Evolutionary conservation across 2,113 vertebrate genomes (phyloP).

Genomic region (Calyptommatus sinebrachiatus): DNA sequence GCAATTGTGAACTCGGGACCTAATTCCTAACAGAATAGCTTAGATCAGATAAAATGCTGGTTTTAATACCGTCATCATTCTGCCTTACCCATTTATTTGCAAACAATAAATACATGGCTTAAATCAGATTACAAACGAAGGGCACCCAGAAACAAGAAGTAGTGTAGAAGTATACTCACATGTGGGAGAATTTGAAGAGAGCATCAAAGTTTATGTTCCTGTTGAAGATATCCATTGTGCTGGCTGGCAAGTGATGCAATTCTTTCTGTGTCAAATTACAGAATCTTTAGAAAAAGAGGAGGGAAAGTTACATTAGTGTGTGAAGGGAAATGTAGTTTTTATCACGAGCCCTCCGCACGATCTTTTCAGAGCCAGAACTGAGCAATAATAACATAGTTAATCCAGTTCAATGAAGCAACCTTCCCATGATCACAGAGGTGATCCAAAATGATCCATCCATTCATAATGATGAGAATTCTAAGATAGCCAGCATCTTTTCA

Average conservation of each 20-base stretch:
- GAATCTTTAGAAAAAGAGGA: conserved; percentile 3
- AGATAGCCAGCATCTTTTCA: too few relatives aligned
- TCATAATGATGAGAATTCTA: too few relatives aligned
- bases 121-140: not conserved
- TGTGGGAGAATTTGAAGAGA: conserved; percentile 92
- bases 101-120: not conserved
- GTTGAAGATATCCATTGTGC: conserved; percentile 90
- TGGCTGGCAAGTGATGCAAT: conserved; percentile 19
- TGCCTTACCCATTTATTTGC: not conserved
- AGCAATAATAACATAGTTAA: not conserved
- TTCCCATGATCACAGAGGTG: not conserved
- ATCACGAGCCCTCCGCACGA: not conserved
- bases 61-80: not conserved
- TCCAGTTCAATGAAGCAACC: not conserved
- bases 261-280: conserved; percentile 26
- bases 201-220: conserved; percentile 90
- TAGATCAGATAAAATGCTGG: not conserved
- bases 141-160: not conserved
- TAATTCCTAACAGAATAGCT: not conserved
- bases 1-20: not conserved
- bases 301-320: not conserved
- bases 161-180: conserved; percentile 72
- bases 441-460: not conserved
- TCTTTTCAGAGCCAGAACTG: not conserved
- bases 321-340: not conserved